Evolutionary conservation across 2,797 vertebrate genomes (phyloP).

Genomic region (Chelmon rostratus): DNA sequence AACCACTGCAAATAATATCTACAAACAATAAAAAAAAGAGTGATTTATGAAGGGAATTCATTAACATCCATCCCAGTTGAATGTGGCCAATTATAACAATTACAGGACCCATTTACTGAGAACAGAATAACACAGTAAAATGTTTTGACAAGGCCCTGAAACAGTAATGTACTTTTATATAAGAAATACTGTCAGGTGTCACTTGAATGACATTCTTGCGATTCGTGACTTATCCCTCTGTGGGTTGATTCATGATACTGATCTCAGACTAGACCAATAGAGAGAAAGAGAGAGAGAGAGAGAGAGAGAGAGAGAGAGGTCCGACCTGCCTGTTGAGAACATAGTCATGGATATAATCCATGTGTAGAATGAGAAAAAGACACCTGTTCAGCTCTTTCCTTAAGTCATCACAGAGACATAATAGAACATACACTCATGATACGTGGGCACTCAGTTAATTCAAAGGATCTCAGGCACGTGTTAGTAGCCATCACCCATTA

Average conservation of each 20-base stretch:
- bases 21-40: constrained; percentile 36
- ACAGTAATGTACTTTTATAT: constrained; percentile 31
- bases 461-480: not conserved
- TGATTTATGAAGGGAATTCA: constrained; percentile 32
- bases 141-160: constrained; percentile 33
- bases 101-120: constrained; percentile 48
- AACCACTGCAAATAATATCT: constrained; percentile 20
- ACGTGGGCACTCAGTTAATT: not conserved
- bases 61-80: constrained; percentile 50
- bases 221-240: not conserved
- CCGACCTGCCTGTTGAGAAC: not conserved
- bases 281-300: too few species aligned
- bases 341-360: not conserved
- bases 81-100: constrained; percentile 60
- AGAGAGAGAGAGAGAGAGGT: too few species aligned
- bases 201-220: not conserved
- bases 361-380: not conserved
- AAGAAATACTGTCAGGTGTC: constrained; percentile 20
- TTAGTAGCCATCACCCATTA: not conserved
- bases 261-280: not conserved
- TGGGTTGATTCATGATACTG: not conserved
- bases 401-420: not conserved
- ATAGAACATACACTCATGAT: not conserved
- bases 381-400: not conserved
- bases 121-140: constrained; percentile 38